Evolutionary conservation across 2,888 invertebrate species (phyloP).

Genomic region (Dryobota labecula): DNA sequence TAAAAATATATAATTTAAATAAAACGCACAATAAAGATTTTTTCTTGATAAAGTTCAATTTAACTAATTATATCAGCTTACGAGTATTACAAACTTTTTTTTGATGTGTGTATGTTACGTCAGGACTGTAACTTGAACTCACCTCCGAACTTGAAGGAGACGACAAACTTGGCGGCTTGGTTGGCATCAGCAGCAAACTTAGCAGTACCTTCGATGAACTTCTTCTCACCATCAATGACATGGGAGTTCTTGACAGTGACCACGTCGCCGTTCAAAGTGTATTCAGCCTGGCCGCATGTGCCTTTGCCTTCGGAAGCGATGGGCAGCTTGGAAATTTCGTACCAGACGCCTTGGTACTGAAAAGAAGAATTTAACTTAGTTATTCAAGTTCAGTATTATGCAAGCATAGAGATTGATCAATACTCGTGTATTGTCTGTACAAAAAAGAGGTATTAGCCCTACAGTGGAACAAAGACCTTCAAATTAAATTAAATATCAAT

Average conservation of each 20-base stretch:
- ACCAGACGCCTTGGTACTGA: conserved; percentile 92
- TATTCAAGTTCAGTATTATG: background rate
- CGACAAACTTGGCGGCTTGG: conserved; percentile 83
- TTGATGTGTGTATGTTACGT: too few relatives aligned
- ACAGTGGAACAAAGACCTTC: too few relatives aligned
- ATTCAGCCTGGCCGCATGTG: conserved; percentile 91
- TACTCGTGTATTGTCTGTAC: too few relatives aligned
- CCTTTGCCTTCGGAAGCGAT: conserved; percentile 91
- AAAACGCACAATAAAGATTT: too few relatives aligned
- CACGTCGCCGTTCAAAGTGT: conserved; percentile 84
- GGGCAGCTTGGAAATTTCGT: conserved; percentile 92
- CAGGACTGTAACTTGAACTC: background rate
- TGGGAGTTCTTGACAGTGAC: conserved; percentile 82
- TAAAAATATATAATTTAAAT: too few relatives aligned
- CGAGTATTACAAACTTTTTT: too few relatives aligned
- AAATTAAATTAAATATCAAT: background rate
- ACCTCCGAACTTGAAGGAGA: conserved; percentile 83
- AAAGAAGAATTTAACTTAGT: conserved; percentile 15
- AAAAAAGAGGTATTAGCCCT: too few relatives aligned
- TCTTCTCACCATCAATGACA: conserved; percentile 78
- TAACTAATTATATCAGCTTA: too few relatives aligned
- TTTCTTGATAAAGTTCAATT: too few relatives aligned
- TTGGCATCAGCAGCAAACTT: conserved; percentile 83
- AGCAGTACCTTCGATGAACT: conserved; percentile 80
- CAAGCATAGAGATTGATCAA: background rate